Evolutionary conservation across 1,140 invertebrate genomes (phyloP).

Genomic region (Ruditapes philippinarum): DNA sequence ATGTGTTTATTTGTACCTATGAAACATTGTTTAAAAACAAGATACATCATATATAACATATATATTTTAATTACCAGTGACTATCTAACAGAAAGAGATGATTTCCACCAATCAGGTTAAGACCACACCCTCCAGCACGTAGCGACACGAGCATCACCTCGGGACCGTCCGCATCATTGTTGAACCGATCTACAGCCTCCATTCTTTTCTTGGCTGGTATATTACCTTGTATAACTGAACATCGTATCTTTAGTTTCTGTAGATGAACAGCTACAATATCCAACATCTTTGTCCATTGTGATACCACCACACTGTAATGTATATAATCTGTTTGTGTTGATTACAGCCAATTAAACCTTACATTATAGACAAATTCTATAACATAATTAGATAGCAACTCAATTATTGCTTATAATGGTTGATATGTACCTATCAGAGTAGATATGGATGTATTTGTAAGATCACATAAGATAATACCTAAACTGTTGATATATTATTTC

Average conservation of each 20-base stretch:
- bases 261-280: slow-evolving; percentile 90
- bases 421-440: too few species aligned
- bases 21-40: neutral
- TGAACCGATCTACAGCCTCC: slow-evolving; percentile 90
- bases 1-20: too few species aligned
- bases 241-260: slow-evolving; percentile 87
- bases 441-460: too few species aligned
- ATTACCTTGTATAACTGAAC: slow-evolving; percentile 90
- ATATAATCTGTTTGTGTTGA: slow-evolving; percentile 3
- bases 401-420: too few species aligned
- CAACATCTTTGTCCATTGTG: slow-evolving; percentile 94
- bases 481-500: too few species aligned
- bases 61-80: slow-evolving; percentile 90
- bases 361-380: too few species aligned
- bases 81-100: slow-evolving; percentile 96
- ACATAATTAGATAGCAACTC: too few species aligned
- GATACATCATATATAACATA: neutral
- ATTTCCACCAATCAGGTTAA: slow-evolving; percentile 96
- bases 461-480: too few species aligned
- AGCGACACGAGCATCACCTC: slow-evolving; percentile 93
- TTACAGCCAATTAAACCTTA: too few species aligned
- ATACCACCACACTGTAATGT: slow-evolving; percentile 91
- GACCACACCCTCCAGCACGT: slow-evolving; percentile 95
- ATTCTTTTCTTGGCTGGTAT: slow-evolving; percentile 83
- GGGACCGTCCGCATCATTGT: slow-evolving; percentile 88